Conservation (phyloP, 2,888 invertebrate species). For the Drosophila lutescens region DNA sequence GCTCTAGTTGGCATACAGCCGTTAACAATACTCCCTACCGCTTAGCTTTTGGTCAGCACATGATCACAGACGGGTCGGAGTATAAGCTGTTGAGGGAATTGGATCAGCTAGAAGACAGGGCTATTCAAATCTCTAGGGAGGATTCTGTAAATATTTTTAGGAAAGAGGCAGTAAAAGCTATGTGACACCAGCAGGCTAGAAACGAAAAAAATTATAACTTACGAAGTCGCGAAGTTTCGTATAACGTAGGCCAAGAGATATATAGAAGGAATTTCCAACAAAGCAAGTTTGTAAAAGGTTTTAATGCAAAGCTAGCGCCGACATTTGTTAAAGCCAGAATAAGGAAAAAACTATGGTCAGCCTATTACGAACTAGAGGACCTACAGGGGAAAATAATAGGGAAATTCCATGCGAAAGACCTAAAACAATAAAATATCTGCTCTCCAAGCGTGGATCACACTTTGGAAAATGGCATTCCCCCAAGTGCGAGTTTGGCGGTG, state of each 20-base stretch:
- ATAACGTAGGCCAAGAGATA: constrained; percentile 1
- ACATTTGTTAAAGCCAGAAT: constrained; percentile 4
- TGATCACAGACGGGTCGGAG: constrained; percentile 8
- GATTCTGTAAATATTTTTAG: constrained; percentile 4
- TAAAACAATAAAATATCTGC: constrained; percentile 1
- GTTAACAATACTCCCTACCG: constrained; percentile 24
- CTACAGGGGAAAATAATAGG: background rate
- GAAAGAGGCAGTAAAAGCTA: background rate
- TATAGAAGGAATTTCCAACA: constrained; percentile 3
- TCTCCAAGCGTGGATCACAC: constrained; percentile 4
- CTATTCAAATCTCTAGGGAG: background rate
- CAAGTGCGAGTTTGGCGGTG: constrained; percentile 1
- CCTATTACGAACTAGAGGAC: constrained; percentile 1
- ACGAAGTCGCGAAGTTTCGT: background rate
- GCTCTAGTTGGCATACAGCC: constrained; percentile 9
- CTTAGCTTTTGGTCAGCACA: constrained; percentile 37
- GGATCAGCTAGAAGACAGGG: constrained; percentile 6
- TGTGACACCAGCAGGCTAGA: background rate
- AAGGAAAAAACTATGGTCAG: no score
- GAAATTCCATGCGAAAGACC: constrained; percentile 1
- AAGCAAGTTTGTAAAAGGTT: constrained; percentile 9
- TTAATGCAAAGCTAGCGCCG: constrained; percentile 6
- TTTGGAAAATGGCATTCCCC: background rate
- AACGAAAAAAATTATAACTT: constrained; percentile 4
- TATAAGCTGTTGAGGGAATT: constrained; percentile 3